A percentile compares a stretch with the other conserved stretches of the same genome.
These are phyloP conservation scores for Cavia porcellus DNA, from an alignment of 2,113 vertebrate species.

Conservation along the genomic window DNA sequence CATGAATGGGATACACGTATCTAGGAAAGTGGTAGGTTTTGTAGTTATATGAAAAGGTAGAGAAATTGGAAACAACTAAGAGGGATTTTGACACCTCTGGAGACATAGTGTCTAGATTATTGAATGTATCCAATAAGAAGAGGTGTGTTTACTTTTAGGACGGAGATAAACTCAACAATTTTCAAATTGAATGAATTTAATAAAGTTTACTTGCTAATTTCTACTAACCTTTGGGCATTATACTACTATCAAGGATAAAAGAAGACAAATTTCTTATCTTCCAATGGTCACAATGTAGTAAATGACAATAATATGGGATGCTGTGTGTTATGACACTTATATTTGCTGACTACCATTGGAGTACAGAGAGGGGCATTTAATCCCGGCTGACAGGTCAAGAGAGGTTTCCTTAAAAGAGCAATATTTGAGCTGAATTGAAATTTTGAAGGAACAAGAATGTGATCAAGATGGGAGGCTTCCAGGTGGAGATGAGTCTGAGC, in stretches of 20 bases:
- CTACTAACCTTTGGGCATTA: background rate
- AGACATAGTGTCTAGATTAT: conserved; percentile 19
- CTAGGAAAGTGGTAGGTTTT: background rate
- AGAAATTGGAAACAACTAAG: conserved; percentile 15
- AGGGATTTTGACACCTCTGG: background rate
- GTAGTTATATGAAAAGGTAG: background rate
- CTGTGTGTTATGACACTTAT: background rate
- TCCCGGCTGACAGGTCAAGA: background rate
- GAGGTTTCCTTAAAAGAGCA: conserved; percentile 22
- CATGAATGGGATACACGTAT: background rate
- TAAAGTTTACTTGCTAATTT: conserved; percentile 42
- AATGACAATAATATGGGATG: background rate
- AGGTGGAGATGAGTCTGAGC: background rate
- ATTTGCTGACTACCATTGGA: background rate
- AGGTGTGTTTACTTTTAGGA: conserved; percentile 3
- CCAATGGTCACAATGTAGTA: background rate
- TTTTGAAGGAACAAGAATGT: background rate
- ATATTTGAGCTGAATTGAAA: conserved; percentile 12
- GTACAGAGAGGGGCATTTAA: background rate
- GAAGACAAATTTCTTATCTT: conserved; percentile 19
- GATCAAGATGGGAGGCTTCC: background rate
- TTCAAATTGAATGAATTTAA: conserved; percentile 16
- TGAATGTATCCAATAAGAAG: conserved; percentile 13
- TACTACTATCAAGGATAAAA: background rate
- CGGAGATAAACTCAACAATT: background rate